Evolutionary conservation across 2,113 vertebrate species (phyloP).

Genomic region (Zonotrichia leucophrys): DNA sequence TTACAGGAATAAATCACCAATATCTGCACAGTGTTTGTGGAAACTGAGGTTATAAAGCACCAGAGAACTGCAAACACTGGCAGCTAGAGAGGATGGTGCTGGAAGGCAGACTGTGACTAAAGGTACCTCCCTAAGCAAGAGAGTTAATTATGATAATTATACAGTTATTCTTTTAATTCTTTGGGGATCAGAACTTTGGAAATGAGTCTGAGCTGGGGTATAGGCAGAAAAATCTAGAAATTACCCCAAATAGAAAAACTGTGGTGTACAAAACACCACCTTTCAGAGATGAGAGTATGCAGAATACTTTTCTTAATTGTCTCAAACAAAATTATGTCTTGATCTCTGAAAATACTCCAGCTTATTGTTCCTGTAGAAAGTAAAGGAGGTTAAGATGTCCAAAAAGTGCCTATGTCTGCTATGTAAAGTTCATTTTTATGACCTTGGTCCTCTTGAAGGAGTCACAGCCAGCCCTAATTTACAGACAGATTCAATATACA

Average conservation of each 20-base stretch:
- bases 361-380: not conserved
- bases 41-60: conserved; percentile 15
- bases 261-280: not conserved
- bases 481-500: not conserved
- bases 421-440: not conserved
- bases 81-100: not conserved
- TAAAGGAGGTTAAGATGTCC: not conserved
- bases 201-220: not conserved
- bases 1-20: conserved; percentile 61
- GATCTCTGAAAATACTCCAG: not conserved
- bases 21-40: not conserved
- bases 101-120: not conserved
- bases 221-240: not conserved
- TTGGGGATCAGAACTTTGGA: not conserved
- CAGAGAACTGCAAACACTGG: not conserved
- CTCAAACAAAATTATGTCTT: not conserved
- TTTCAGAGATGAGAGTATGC: not conserved
- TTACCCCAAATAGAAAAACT: not conserved
- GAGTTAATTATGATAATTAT: not conserved
- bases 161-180: not conserved
- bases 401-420: not conserved
- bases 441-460: not conserved
- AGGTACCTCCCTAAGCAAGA: not conserved
- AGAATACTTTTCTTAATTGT: not conserved
- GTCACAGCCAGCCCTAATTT: not conserved